Conservation (phyloP, 2,888 invertebrate species). For the Cylloceria caligata region DNA sequence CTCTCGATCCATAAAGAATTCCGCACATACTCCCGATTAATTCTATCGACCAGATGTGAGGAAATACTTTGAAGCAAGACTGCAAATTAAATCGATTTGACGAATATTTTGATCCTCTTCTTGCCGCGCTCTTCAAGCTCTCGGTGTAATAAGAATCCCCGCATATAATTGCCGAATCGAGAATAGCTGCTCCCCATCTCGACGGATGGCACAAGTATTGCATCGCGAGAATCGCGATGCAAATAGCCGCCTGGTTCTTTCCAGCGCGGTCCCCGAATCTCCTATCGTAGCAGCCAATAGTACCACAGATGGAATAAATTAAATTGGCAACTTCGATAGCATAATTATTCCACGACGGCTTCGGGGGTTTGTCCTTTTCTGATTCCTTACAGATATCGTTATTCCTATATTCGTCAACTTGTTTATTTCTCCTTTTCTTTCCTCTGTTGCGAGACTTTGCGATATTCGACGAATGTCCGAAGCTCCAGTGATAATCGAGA, state of each 20-base stretch:
- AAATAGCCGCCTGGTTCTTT: conserved; percentile 79
- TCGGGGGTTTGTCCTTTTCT: conserved; percentile 46
- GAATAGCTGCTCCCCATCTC: conserved; percentile 79
- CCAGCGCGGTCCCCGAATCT: conserved; percentile 78
- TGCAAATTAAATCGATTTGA: conserved; percentile 77
- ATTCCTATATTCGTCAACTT: background rate
- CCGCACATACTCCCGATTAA: conserved; percentile 76
- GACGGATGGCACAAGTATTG: conserved; percentile 79
- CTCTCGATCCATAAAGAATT: conserved; percentile 74
- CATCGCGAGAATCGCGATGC: conserved; percentile 77
- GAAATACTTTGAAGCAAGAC: conserved; percentile 76
- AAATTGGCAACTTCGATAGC: conserved; percentile 78
- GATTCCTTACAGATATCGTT: conserved; percentile 21
- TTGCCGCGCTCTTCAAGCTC: conserved; percentile 72
- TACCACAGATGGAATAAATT: conserved; percentile 82
- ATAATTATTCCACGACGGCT: conserved; percentile 79
- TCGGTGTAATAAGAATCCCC: conserved; percentile 80
- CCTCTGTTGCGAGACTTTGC: conserved; percentile 13
- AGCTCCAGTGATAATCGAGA: conserved; percentile 82
- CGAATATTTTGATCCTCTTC: conserved; percentile 64
- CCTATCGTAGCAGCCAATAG: conserved; percentile 77
- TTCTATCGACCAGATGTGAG: conserved; percentile 79
- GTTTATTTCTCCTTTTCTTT: conserved; percentile 31
- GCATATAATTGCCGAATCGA: conserved; percentile 80
- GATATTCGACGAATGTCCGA: conserved; percentile 67